Conservation (phyloP, 2,797 vertebrate species). For the Gymnocypris eckloni region DNA sequence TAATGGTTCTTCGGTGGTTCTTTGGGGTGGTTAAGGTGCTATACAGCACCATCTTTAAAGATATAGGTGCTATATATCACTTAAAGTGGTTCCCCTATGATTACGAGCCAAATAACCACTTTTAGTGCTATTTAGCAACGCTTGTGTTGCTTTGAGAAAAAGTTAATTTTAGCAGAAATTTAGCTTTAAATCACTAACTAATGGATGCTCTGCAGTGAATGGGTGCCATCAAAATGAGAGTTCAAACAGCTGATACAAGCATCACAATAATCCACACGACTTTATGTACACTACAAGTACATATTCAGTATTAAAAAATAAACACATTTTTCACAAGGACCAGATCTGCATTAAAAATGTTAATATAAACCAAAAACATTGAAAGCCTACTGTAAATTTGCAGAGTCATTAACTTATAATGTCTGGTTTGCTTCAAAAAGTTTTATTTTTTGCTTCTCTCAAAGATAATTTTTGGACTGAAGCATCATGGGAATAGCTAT, state of each 20-base stretch:
- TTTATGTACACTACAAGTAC: too few species aligned
- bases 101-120: too few species aligned
- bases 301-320: not conserved
- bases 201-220: not conserved
- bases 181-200: not conserved
- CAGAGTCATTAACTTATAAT: not conserved
- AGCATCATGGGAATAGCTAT: slow-evolving; percentile 25
- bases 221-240: not conserved
- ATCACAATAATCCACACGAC: not conserved
- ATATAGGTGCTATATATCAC: too few species aligned
- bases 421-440: slow-evolving; percentile 8
- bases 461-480: slow-evolving; percentile 3
- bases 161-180: not conserved
- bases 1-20: too few species aligned
- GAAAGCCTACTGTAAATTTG: not conserved
- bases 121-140: too few species aligned
- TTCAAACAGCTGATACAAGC: not conserved
- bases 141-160: not conserved
- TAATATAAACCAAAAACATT: not conserved
- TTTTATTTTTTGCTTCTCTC: not conserved
- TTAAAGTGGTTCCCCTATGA: too few species aligned
- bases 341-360: not conserved
- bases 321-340: not conserved
- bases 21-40: too few species aligned
- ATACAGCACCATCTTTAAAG: too few species aligned